Evolutionary conservation across 1,140 invertebrate genomes (phyloP), one percentile per base, ranked within the genome.

Genomic region (Neotoxoptera formosana): DNA sequence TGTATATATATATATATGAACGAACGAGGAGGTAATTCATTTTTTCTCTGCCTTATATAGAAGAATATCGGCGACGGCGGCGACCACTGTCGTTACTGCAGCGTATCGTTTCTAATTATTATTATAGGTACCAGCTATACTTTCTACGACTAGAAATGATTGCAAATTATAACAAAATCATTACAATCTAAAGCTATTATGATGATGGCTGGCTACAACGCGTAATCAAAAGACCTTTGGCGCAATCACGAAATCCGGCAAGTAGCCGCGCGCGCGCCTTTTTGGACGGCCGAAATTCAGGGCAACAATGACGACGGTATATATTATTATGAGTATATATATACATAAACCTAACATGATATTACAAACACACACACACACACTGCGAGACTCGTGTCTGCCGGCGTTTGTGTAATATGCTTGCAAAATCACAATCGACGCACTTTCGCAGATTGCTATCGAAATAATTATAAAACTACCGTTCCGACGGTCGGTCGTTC

Each of bases 381-480:
- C 30, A 17, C n/a, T 81, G 21, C 23, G 23, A 84, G 6, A n/a
- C 7, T 88, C 8, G 86, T 51, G 86, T 48, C 47, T 48, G 45
- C 45, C 30, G 86, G 86, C 86, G 47, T 51, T 88, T 41, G 86
- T 48, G 25, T 48, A 48, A n/a, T 30, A 88, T 88, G 30, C 86
- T 88, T 48, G 47, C 86, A n/a, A 88, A 48, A 88, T 88, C 86
- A 88, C 47, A 51, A 88, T 88, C 34, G 30, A 14, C 86, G 86
- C 30, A 48, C 47, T 87, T 88, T 88, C 47, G 47, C 45, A 48
- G 30, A 88, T 41, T 25, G 34, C 83, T 84, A 84, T 88, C 30
- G 45, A 88, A 88, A 88, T 88, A 88, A 88, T 88, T 76, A 76
- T 76, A 20, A 48, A 88, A 88, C 47, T 48, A 47, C 86, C 86